Percentiles rank a stretch among this genome's conserved stretches.
Evolutionary conservation across 2,888 invertebrate genomes (phyloP).

Genomic region (Lepidocyrtoides sp.): DNA sequence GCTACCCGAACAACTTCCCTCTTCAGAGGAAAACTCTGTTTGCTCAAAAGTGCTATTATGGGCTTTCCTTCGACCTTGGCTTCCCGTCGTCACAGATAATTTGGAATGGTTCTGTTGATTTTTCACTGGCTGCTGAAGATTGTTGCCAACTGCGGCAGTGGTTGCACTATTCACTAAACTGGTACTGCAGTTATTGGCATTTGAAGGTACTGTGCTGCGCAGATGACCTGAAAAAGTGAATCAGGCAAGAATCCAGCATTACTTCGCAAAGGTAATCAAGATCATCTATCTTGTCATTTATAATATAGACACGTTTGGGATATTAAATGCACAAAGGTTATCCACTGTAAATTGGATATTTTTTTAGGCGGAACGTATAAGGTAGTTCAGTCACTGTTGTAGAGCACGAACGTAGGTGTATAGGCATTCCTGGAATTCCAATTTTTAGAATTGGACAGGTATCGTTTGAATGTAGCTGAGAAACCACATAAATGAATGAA

Average conservation of each 20-base stretch:
- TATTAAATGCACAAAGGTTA: too few species aligned
- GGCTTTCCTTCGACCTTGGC: slow-evolving; percentile 33
- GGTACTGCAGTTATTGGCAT: background rate
- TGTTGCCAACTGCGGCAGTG: background rate
- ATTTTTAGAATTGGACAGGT: too few species aligned
- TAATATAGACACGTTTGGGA: too few species aligned
- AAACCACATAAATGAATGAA: too few species aligned
- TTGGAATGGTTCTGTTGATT: slow-evolving; percentile 55
- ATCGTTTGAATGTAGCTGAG: too few species aligned
- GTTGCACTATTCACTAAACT: background rate
- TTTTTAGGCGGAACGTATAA: too few species aligned
- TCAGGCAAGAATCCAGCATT: background rate
- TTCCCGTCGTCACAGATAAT: background rate
- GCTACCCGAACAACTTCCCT: slow-evolving; percentile 50
- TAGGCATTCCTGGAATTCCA: too few species aligned
- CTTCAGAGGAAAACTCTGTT: slow-evolving; percentile 57
- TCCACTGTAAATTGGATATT: too few species aligned
- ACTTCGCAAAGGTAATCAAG: too few species aligned
- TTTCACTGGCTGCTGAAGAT: background rate
- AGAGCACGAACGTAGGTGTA: too few species aligned
- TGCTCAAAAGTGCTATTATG: slow-evolving; percentile 9
- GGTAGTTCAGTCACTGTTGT: too few species aligned
- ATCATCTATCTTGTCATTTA: too few species aligned
- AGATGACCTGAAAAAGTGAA: background rate
- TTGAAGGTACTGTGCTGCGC: background rate